Evolutionary conservation across 2,113 vertebrate genomes (phyloP).

Genomic region (Lepus americanus): DNA sequence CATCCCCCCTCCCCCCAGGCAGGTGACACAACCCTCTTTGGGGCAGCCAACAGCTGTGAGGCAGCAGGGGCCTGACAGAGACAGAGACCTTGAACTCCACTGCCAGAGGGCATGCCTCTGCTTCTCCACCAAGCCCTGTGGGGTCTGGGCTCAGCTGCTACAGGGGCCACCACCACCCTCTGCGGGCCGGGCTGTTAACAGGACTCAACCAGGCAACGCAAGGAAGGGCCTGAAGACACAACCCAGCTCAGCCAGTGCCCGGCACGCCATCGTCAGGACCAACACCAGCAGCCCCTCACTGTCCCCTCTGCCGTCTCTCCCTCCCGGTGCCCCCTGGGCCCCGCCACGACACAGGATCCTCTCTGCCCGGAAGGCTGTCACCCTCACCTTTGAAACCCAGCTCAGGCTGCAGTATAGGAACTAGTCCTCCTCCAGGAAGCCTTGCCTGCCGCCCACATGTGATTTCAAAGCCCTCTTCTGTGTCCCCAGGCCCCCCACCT

Average conservation of each 20-base stretch:
- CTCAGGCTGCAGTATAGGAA: not conserved
- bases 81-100: not conserved
- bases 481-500: not conserved
- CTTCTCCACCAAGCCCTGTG: not conserved
- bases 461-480: not conserved
- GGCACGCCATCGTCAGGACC: accelerated
- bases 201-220: not conserved
- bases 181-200: accelerated
- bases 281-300: not conserved
- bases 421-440: not conserved
- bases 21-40: not conserved
- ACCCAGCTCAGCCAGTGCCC: not conserved
- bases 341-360: accelerated
- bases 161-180: not conserved
- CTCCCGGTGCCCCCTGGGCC: accelerated
- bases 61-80: not conserved
- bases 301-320: not conserved
- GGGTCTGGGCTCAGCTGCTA: not conserved
- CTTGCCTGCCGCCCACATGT: not conserved
- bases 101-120: not conserved
- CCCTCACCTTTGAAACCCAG: not conserved
- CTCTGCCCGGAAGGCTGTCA: not conserved
- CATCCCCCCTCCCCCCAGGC: not conserved
- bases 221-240: not conserved
- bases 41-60: not conserved